Conservation (phyloP, 2,113 vertebrate species). For the Peromyscus maniculatus region DNA sequence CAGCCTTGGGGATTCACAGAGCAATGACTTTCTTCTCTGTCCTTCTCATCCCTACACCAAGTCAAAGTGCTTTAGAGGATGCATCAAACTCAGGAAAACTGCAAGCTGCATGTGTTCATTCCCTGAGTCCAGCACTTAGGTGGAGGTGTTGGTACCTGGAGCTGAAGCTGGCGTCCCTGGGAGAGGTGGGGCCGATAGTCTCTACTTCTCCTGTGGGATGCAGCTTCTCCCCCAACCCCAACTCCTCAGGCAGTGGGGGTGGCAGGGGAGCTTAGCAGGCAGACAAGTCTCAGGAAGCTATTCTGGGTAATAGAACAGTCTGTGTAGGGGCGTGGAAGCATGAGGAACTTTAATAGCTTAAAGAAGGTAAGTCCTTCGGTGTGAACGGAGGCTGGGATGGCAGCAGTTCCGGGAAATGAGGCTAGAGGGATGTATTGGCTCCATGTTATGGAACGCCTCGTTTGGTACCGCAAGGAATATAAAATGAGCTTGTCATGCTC, state of each 20-base stretch:
- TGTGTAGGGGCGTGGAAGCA: constrained; percentile 75
- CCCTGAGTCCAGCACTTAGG: background rate
- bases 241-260: constrained; percentile 8
- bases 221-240: background rate
- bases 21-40: background rate
- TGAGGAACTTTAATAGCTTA: background rate
- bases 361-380: constrained; percentile 30
- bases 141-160: background rate
- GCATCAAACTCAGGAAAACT: background rate
- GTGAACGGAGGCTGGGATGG: background rate
- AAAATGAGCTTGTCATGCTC: background rate
- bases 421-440: background rate
- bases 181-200: background rate
- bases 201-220: background rate
- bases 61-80: background rate
- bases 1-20: constrained; percentile 38
- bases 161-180: background rate
- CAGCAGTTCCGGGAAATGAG: constrained; percentile 19
- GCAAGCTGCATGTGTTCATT: background rate
- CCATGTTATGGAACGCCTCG: background rate
- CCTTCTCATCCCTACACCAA: background rate
- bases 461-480: constrained; percentile 20
- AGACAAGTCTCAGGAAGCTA: constrained; percentile 62
- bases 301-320: constrained; percentile 76
- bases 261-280: constrained; percentile 43